Evolutionary conservation across 2,113 vertebrate genomes (phyloP).

Genomic region (Microtus oregoni): DNA sequence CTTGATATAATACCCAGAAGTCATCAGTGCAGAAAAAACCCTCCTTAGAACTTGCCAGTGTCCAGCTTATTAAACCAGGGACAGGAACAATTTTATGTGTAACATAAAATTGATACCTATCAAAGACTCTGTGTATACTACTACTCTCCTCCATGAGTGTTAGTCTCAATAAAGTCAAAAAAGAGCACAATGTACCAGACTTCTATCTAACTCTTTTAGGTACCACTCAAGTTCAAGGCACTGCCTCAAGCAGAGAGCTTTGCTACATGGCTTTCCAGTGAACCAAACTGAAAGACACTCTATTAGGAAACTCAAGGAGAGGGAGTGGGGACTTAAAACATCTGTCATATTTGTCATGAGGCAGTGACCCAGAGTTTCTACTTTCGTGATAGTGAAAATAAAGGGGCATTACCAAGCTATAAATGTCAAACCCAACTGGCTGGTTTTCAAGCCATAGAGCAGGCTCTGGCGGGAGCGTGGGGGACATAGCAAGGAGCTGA

Average conservation of each 20-base stretch:
- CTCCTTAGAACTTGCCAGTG: background rate
- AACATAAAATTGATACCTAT: background rate
- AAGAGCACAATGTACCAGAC: background rate
- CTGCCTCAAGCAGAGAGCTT: background rate
- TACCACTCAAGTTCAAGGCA: background rate
- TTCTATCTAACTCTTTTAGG: background rate
- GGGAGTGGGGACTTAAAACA: background rate
- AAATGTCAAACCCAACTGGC: background rate
- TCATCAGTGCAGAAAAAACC: background rate
- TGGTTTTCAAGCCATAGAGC: conserved; percentile 31
- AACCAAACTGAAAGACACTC: background rate
- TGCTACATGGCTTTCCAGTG: background rate
- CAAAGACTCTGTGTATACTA: background rate
- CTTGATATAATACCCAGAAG: conserved; percentile 3
- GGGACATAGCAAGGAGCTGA: conserved; percentile 7
- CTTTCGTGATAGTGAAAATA: background rate
- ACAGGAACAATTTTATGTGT: accelerated
- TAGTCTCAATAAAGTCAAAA: background rate
- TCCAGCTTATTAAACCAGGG: background rate
- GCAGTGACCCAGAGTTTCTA: background rate
- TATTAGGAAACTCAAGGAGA: background rate
- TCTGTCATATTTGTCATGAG: background rate
- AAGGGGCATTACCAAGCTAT: conserved; percentile 25
- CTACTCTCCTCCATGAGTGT: background rate
- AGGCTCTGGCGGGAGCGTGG: background rate